phyloP scores from a whole-genome alignment of 1,140 invertebrate species.

The Drosophila sechellia region DNA sequence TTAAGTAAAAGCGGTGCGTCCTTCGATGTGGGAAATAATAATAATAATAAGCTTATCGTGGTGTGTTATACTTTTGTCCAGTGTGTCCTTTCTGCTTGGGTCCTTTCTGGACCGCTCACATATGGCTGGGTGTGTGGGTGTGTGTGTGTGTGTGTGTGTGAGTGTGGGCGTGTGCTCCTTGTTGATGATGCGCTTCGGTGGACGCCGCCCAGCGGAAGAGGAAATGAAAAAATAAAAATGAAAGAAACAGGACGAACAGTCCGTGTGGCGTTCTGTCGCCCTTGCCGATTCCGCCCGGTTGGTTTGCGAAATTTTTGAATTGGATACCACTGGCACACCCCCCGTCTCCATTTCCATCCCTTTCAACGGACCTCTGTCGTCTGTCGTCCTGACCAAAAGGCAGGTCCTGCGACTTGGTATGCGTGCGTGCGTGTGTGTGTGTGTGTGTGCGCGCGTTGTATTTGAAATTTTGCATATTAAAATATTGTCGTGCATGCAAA shows the following conservation, averaged over 20 bases:
- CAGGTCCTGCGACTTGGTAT: constrained; percentile 11
- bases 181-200: constrained; percentile 76
- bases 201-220: constrained; percentile 75
- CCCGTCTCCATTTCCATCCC: constrained; percentile 3
- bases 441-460: constrained; percentile 48
- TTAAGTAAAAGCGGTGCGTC: too few relatives aligned
- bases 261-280: constrained; percentile 19
- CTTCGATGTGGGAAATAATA: too few relatives aligned
- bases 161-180: constrained; percentile 36
- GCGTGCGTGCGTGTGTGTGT: constrained; percentile 16
- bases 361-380: constrained; percentile 17
- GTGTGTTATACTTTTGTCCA: not conserved
- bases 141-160: constrained; percentile 14
- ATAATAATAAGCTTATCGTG: not conserved
- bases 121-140: constrained; percentile 23
- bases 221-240: constrained; percentile 71
- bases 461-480: constrained; percentile 83
- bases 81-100: constrained; percentile 20
- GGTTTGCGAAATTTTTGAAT: constrained; percentile 78
- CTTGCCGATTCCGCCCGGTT: constrained; percentile 75
- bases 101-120: constrained; percentile 55
- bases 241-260: constrained; percentile 29
- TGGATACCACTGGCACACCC: constrained; percentile 68
- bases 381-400: constrained; percentile 66
- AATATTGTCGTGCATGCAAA: constrained; percentile 81